phyloP scores from a whole-genome alignment of 2,888 invertebrate genomes.

The Acronicta alni region DNA sequence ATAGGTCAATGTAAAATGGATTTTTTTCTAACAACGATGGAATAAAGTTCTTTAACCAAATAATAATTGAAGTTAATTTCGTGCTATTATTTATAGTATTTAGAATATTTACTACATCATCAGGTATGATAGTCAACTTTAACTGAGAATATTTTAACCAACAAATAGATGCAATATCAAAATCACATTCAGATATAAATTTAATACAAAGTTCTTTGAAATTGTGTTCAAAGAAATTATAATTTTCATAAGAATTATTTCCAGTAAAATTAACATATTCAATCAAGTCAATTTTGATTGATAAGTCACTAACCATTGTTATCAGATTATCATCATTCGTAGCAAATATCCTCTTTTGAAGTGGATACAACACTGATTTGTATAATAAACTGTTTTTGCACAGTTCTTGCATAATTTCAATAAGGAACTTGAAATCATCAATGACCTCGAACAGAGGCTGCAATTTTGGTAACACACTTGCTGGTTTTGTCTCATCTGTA shows the following conservation, averaged over 20 bases:
- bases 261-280: constrained; percentile 82
- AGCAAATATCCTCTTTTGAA: constrained; percentile 74
- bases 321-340: constrained; percentile 61
- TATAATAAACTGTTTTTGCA: constrained; percentile 71
- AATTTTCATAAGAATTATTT: constrained; percentile 70
- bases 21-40: constrained; percentile 80
- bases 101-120: constrained; percentile 76
- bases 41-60: constrained; percentile 83
- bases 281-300: constrained; percentile 80
- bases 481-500: constrained; percentile 58
- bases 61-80: constrained; percentile 81
- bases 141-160: constrained; percentile 83
- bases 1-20: constrained; percentile 82
- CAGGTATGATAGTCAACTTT: constrained; percentile 63
- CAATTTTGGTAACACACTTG: constrained; percentile 65
- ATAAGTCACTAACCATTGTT: constrained; percentile 68
- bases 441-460: constrained; percentile 75
- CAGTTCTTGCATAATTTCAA: constrained; percentile 67
- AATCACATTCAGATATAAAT: constrained; percentile 80
- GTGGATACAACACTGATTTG: constrained; percentile 74
- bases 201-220: constrained; percentile 75
- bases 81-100: constrained; percentile 79
- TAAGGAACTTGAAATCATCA: constrained; percentile 71
- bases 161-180: constrained; percentile 84
- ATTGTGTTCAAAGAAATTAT: constrained; percentile 73